A percentile compares a stretch with the other conserved stretches of the same genome.
Evolutionary conservation across 2,797 vertebrate genomes (phyloP).

Genomic region (Microchirus variegatus): DNA sequence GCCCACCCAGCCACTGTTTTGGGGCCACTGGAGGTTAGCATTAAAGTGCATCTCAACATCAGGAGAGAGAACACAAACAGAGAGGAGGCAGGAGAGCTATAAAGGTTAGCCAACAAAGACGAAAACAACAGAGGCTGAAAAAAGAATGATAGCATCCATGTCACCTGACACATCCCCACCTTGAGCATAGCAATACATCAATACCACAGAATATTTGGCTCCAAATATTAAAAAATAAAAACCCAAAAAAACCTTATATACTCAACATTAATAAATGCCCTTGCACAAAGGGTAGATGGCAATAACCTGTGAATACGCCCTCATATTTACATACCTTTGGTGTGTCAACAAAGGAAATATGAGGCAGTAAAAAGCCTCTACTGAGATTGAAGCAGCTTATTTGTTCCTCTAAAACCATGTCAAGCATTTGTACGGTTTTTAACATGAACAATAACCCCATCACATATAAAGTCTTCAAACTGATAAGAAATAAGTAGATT

Average conservation of each 20-base stretch:
- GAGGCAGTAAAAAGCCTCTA: background rate
- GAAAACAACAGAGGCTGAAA: slow-evolving; percentile 13
- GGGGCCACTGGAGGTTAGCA: background rate
- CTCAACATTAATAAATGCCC: too few relatives aligned
- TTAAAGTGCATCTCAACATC: slow-evolving; percentile 21
- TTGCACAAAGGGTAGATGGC: too few relatives aligned
- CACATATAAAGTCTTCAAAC: background rate
- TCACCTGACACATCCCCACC: background rate
- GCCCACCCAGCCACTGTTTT: background rate
- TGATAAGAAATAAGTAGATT: slow-evolving; percentile 7
- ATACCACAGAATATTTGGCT: too few relatives aligned
- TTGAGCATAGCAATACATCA: background rate
- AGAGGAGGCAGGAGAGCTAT: slow-evolving; percentile 20
- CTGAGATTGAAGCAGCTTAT: background rate
- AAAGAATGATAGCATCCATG: background rate
- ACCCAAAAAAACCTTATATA: too few relatives aligned
- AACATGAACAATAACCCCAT: background rate
- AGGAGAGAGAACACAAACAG: slow-evolving; percentile 13
- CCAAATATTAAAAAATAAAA: too few relatives aligned
- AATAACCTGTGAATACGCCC: background rate
- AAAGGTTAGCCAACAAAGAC: slow-evolving; percentile 25
- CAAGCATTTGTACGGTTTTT: background rate
- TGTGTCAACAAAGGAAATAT: slow-evolving; percentile 12
- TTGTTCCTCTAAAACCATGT: background rate
- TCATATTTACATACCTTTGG: slow-evolving; percentile 2